Percentiles rank a stretch among this genome's conserved stretches.
Evolutionary conservation across 2,797 vertebrate genomes (phyloP).

Genomic region (Columba guinea): DNA sequence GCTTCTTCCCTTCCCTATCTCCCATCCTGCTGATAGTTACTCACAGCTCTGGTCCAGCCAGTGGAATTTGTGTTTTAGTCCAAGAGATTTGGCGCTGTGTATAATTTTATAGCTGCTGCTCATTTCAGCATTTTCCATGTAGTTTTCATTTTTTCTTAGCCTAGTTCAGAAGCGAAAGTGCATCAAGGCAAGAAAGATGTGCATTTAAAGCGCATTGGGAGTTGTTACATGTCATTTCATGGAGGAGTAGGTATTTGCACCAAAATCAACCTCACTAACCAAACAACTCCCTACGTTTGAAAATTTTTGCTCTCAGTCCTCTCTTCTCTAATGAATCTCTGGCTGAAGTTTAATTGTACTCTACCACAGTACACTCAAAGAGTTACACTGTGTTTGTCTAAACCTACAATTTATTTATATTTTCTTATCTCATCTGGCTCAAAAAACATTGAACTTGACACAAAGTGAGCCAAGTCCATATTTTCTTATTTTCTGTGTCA

Average conservation of each 20-base stretch:
- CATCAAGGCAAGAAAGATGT: not conserved
- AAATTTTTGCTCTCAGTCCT: not conserved
- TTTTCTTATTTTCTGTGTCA: not conserved
- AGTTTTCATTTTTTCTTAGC: not conserved
- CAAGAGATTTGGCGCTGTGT: not conserved
- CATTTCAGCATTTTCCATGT: not conserved
- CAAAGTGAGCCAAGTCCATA: not conserved
- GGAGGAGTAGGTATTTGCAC: not conserved
- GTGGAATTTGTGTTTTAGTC: not conserved
- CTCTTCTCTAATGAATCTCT: not conserved
- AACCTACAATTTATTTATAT: not conserved
- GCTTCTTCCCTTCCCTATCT: not conserved
- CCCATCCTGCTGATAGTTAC: not conserved
- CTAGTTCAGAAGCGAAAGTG: not conserved
- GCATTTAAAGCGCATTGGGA: not conserved
- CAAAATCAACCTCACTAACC: not conserved
- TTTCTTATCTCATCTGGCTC: not conserved
- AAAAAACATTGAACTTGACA: not conserved
- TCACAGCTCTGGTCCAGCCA: not conserved
- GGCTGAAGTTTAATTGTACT: not conserved
- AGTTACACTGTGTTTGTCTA: not conserved
- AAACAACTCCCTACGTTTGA: not conserved
- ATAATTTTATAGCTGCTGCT: not conserved
- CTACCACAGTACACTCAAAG: not conserved
- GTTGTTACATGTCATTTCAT: not conserved